Evolutionary conservation across 2,113 vertebrate genomes (phyloP), one percentile per base, ranked within the genome.

Genomic region (Nesoenas mayeri): DNA sequence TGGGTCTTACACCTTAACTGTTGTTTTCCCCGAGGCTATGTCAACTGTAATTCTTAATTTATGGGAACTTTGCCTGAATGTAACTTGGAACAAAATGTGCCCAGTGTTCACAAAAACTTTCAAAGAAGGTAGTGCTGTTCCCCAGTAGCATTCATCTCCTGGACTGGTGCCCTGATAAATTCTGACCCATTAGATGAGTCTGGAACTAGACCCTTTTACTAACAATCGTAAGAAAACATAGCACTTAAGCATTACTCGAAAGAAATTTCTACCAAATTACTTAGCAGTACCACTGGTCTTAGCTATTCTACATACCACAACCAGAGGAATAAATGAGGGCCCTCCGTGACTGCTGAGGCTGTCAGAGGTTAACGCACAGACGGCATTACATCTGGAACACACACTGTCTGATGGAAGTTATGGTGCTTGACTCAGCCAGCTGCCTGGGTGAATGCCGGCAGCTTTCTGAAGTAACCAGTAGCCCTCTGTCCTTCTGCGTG

Each of bases 1-100:
- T 20, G 48, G 42, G 26, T 32, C 78, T 80, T 58, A 88, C 25
- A 92, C 40, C 64, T 85, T 81, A 79, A 66, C 57, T 72, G 62
- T 50, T 96, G 34, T 61, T 91, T 85, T 88, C 60, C 67, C 58
- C 1, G 0, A 56, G 36, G 32, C 56, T 84, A 79, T 85, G 69
- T 70, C 67, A 93, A 70, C 28, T 75, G 13, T 34, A 69, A 79
- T 60, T 91, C 64, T 85, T 94, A 67, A 85, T 69, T 92, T 79
- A 94, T 78, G 98, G 98, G 93, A 98, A 98, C 94, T 99, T 98
- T 97, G 98, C 98, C 85, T 93, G 95, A 90, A 98, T 98, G 88
- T 98, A 98, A 88, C 98, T 98, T 26, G 97, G 97, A 47, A 97
- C 97, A 64, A 98, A 98, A 84, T 98, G 98, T 66, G 97, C 96